Conservation (phyloP, 2,797 vertebrate species). For the Staurois parvus region DNA sequence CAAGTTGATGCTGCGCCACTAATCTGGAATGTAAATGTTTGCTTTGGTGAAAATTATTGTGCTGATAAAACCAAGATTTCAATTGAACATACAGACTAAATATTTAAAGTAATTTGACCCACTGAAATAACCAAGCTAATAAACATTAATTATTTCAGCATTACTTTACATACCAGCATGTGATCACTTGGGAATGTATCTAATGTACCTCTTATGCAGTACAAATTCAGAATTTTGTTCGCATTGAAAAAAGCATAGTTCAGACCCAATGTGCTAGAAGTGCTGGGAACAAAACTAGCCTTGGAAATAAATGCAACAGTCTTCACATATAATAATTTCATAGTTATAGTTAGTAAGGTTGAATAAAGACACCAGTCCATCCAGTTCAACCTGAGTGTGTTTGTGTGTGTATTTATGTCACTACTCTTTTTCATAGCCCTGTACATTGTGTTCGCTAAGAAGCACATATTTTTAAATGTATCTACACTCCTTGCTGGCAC, state of each 20-base stretch:
- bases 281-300: no score
- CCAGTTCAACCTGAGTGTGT: no score
- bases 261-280: no score
- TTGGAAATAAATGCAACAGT: no score
- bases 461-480: no score
- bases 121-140: not conserved
- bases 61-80: constrained; percentile 14
- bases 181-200: not conserved
- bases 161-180: not conserved
- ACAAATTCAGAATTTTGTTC: not conserved
- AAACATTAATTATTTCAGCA: not conserved
- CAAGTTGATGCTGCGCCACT: not conserved
- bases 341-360: no score
- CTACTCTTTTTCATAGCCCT: no score
- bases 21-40: constrained; percentile 42
- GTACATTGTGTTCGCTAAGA: no score
- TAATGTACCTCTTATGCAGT: not conserved
- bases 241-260: not conserved
- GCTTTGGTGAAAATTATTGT: constrained; percentile 10
- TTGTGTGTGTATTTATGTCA: no score
- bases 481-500: no score
- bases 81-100: constrained; percentile 34
- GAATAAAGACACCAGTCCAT: no score
- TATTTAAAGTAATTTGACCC: constrained; percentile 10
- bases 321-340: no score